These are phyloP conservation scores for Drosophila santomea DNA, from an alignment of 1,140 invertebrate species.

Conservation along the genomic window DNA sequence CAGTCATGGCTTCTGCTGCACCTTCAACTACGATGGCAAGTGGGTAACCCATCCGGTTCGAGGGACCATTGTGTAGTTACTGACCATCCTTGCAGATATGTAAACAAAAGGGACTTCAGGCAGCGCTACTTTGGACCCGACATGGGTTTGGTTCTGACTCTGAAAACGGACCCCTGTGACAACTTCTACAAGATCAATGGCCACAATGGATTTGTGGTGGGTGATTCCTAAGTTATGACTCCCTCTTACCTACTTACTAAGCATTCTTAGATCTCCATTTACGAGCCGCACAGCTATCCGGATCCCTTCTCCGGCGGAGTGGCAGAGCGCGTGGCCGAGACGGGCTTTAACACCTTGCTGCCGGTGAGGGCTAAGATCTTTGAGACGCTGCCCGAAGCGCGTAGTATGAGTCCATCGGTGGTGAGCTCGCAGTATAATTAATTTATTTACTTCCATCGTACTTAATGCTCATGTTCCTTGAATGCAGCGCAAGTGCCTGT, in stretches of 20 bases:
- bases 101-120: slow-evolving; percentile 35
- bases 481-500: slow-evolving; percentile 74
- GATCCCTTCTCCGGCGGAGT: slow-evolving; percentile 68
- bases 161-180: slow-evolving; percentile 78
- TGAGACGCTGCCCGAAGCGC: slow-evolving; percentile 65
- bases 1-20: slow-evolving; percentile 66
- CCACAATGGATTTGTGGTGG: slow-evolving; percentile 80
- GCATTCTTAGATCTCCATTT: slow-evolving; percentile 52
- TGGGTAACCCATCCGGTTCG: neutral
- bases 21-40: slow-evolving; percentile 66
- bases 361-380: slow-evolving; percentile 59
- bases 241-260: neutral
- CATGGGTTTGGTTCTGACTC: slow-evolving; percentile 80
- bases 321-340: slow-evolving; percentile 43
- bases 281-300: slow-evolving; percentile 55
- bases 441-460: neutral
- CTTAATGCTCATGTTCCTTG: neutral
- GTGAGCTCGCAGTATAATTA: slow-evolving; percentile 30
- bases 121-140: slow-evolving; percentile 65
- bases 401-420: slow-evolving; percentile 45
- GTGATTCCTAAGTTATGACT: neutral
- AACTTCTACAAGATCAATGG: slow-evolving; percentile 70
- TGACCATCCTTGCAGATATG: slow-evolving; percentile 29
- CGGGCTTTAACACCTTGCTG: slow-evolving; percentile 48
- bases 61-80: neutral